Evolutionary conservation across 92 coral and sea anemone species (phyloP).

Genomic region (Phenganax stokvisi): DNA sequence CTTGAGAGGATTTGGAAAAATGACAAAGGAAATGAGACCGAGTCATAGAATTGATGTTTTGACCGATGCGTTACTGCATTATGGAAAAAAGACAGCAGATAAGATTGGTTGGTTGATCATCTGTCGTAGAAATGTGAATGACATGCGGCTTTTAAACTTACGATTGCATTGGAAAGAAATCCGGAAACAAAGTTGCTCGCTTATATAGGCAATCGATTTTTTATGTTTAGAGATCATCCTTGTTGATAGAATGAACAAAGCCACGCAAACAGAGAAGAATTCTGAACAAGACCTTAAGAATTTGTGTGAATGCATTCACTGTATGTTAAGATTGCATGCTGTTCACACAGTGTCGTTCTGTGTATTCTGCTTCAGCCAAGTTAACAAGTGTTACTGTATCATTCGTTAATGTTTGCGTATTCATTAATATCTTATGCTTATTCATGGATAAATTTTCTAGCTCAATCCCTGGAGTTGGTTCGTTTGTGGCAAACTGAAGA

Average conservation of each 20-base stretch:
- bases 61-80: conserved; percentile 12
- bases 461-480: background rate
- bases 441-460: background rate
- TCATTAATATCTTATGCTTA: background rate
- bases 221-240: background rate
- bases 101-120: background rate
- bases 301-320: conserved; percentile 6
- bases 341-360: background rate
- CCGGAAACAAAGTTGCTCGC: too few species aligned
- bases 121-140: too few species aligned
- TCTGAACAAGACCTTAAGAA: background rate
- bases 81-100: background rate
- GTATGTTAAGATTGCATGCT: background rate
- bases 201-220: too few species aligned
- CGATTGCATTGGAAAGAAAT: too few species aligned
- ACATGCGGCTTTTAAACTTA: too few species aligned
- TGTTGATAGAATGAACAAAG: conserved; percentile 9
- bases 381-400: background rate
- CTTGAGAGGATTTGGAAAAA: background rate
- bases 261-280: background rate
- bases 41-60: conserved; percentile 18
- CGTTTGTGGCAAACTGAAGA: conserved; percentile 6
- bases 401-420: background rate
- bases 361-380: background rate
- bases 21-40: conserved; percentile 25